A percentile compares a stretch with the other conserved stretches of the same genome.
These are phyloP conservation scores for Acrocephalus scirpaceus DNA, from an alignment of 2,797 vertebrate species.

Conservation along the genomic window DNA sequence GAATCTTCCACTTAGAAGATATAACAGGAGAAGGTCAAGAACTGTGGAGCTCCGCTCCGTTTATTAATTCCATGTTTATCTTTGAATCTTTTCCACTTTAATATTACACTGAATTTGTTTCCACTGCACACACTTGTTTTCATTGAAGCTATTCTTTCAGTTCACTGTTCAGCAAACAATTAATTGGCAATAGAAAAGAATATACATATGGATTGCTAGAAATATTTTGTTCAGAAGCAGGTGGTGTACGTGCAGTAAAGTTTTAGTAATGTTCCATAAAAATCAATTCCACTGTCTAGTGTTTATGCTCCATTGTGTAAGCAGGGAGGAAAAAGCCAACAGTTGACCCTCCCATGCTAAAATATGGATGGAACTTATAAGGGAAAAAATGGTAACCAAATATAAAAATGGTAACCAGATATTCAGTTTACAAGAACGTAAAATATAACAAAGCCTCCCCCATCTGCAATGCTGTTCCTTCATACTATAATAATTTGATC, in stretches of 20 bases:
- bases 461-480: neutral
- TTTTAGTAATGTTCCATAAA: neutral
- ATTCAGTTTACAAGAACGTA: neutral
- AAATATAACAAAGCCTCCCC: neutral
- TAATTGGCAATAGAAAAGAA: neutral
- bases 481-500: neutral
- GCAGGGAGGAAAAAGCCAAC: neutral
- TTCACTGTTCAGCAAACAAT: neutral
- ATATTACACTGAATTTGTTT: neutral
- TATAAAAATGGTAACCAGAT: neutral
- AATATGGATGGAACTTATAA: neutral
- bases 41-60: neutral
- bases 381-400: neutral
- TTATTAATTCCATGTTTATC: neutral
- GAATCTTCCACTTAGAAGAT: neutral
- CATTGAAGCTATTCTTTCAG: neutral
- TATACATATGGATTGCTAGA: neutral
- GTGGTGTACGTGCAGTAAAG: neutral
- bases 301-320: neutral
- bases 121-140: neutral
- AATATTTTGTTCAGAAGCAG: constrained; percentile 3
- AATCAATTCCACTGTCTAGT: neutral
- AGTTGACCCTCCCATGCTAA: neutral
- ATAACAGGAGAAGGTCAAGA: neutral
- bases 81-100: neutral